Base-by-base conservation (phyloP, 2,113 vertebrate species). In the Grus americana region DNA sequence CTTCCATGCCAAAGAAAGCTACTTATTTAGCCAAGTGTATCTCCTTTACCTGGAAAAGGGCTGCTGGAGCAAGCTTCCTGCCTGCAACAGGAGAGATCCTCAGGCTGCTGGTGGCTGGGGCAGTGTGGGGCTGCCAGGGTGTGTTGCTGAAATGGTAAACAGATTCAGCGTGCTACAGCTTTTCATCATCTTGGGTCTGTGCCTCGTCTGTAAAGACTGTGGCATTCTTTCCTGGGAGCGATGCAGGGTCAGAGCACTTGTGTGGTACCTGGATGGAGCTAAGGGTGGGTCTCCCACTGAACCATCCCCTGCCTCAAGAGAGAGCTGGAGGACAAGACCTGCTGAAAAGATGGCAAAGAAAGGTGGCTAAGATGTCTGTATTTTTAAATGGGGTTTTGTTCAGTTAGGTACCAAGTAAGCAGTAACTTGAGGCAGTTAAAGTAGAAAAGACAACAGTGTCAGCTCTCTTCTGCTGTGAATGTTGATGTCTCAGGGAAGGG, bases 21-120 rank as follows among this genome's bases (percentile, higher is more conserved):
- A 2, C 52, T 86, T 40, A 10, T 46, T 93, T 68, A 57, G 86
- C 91, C 79, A 95, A 81, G 66, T 5, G 3, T 80, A 81, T 94
- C 96, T 91, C 46, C 63, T 76, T 73, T 94, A 90, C 90, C 93
- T 92, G 92, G 90, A 92, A 89, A 29, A 84, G 47, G 50, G 52
- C 90, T 79, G 81, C 78, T 0, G 2, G 55, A 88, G 66, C 18
- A 17, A 49, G 34, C 47, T 32, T 63, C 6, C 75, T 76, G 68
- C 78, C 70, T 63, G 52, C 52, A 61, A 9, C 0, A 0, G 38
- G 50, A 71, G 65, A 52, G 38, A 78, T 74, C 79, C 34, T 47
- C n/a, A 23, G 29, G 63, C 75, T 65, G n/a, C 66, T n/a, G 62
- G 34, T 84, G 57, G 34, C 81, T 87, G 78, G 20, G 65, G 59